Conservation (phyloP, 2,797 vertebrate species). For the Sebastes hubbsi region DNA sequence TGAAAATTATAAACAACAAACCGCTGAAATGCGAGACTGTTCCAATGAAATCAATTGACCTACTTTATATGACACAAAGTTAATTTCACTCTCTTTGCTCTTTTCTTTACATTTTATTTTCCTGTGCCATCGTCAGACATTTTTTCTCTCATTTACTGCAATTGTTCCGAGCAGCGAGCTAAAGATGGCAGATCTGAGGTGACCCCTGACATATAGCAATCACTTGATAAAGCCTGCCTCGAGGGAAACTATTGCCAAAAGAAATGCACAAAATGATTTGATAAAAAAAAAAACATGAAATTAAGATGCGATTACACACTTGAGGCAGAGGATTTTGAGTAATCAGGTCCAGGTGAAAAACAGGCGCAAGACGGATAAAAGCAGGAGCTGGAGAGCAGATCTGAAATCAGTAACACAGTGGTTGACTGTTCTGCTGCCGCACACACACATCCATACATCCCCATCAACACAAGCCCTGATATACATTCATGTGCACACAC, state of each 20-base stretch:
- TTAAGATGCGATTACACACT: background rate
- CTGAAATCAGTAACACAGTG: background rate
- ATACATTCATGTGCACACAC: conserved; percentile 31
- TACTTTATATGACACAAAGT: background rate
- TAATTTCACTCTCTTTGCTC: background rate
- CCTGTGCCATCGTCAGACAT: background rate
- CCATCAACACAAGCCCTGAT: background rate
- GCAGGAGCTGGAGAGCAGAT: background rate
- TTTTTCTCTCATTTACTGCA: background rate
- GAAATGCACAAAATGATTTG: background rate
- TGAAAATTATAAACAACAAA: background rate
- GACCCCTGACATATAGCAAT: background rate
- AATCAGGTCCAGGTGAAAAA: background rate
- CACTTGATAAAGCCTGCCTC: background rate
- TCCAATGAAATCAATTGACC: background rate
- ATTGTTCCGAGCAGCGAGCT: background rate
- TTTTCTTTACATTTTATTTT: background rate
- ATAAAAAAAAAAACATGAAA: background rate
- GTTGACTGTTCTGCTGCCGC: background rate
- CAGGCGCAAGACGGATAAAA: background rate
- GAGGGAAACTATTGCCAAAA: background rate
- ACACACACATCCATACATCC: background rate
- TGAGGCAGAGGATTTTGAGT: background rate
- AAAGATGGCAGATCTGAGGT: background rate
- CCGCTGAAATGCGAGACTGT: background rate